Base-by-base conservation (phyloP, 2,113 vertebrate species). In the Hystrix brachyura region DNA sequence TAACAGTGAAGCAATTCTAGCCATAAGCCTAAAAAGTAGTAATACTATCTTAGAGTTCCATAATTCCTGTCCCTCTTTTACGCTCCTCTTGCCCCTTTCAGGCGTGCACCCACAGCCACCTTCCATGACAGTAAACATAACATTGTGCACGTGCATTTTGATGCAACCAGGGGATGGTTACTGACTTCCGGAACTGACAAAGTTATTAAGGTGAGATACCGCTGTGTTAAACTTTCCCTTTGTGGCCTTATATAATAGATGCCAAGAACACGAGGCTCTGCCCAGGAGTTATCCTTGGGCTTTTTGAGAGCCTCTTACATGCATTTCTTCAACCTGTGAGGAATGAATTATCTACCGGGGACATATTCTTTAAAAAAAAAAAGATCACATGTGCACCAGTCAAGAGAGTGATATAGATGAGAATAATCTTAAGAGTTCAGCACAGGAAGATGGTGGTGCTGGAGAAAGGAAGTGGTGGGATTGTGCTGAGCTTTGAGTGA, bases 101-200 rank as follows among this genome's bases (percentile, higher is more conserved):
- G 99, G 62, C 99, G 99, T 8, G 99, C 99, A 0, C 99, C 99
- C 90, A 99, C 99, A 0, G 99, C 99, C 5, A 99, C 99, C 93
- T 99, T 99, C 98, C 99, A 99, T 0, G 99, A 99, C 98, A 99
- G 99, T 81, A 99, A 99, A 96, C 99, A 99, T 98, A 99, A 99
- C 96, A 98, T 99, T 0, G 98, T 99, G 90, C 99, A 99, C 3
- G 99, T 99, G 97, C 99, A 99, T 97, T 99, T 99, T 0, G 99
- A 99, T 97, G 99, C 99, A 43, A 99, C 99, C 95, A 99, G 99
- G 76, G 99, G 99, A 72, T 99, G 99, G 98, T 98, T 99, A 74
- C 98, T 99, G 97, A 99, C 99, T 93, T 99, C 99, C 0, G 99
- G 99, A 46, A 99, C 99, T 29, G 99, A 99, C 99, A 99, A 99